Base-by-base conservation (phyloP, 2,113 vertebrate species). In the Thryonomys swinderianus region DNA sequence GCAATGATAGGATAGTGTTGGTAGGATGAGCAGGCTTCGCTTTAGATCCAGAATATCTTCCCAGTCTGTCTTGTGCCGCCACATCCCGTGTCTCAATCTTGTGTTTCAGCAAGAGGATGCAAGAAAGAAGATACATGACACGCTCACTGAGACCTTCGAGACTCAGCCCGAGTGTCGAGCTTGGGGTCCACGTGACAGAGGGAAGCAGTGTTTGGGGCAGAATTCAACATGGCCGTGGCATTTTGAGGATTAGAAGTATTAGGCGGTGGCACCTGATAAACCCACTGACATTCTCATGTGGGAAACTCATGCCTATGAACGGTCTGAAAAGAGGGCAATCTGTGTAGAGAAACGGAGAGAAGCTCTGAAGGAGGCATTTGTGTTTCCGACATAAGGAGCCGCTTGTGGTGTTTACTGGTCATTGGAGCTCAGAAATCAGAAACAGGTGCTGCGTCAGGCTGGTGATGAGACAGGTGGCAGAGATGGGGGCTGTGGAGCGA, bases 401-500 rank as follows among this genome's bases (percentile, higher is more conserved):
- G 74, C 30, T 53, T 30, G 34, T 4, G 30, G 30, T 57, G 48
- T 16, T 37, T 83, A 23, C 0, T 3, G 17, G 21, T 32, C 40
- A 57, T 45, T 16, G 76, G n/a, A 76, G 71, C 32, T 23, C 11
- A 81, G 59, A 53, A 18, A 71, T 25, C 8, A 10, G 21, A 64
- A 40, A 27, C 27, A 85, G 32, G 13, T 42, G 32, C 17, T 21
- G 45, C 45, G 23, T 5, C 6, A 82, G n/a, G 34, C n/a, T 79
- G 85, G n/a, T 7, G 32, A 42, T 27, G 18, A 45, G n/a, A 76
- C 57, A 45, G 25, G 32, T 5, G 21, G 34, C 1, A 2, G 76
- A 5, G 10, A 16, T 3, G 0, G 18, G 18, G 5, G 23, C 5
- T 45, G 3, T 10, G 37, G 9, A 30, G 0, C 21, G 25, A 57